Conservation (phyloP, 2,113 vertebrate species). For the Typhlomys cinereus region DNA sequence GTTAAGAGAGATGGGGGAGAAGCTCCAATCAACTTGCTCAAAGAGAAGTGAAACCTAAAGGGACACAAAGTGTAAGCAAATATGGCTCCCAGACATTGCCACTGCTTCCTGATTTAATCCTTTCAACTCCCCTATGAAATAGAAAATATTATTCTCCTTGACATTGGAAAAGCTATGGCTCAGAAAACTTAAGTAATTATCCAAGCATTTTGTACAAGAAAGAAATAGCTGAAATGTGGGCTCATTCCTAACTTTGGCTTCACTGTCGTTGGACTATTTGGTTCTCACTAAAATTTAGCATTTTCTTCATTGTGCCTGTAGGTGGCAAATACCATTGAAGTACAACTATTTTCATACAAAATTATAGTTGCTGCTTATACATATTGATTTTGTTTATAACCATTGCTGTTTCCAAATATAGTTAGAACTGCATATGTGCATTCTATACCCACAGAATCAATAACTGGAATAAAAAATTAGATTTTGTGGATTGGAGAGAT, state of each 20-base stretch:
- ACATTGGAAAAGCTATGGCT: not conserved
- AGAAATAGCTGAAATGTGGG: not conserved
- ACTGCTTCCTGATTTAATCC: not conserved
- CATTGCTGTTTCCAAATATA: not conserved
- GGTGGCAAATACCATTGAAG: not conserved
- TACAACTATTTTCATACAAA: not conserved
- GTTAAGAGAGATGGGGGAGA: not conserved
- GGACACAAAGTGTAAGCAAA: not conserved
- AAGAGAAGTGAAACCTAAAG: not conserved
- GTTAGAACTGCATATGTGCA: not conserved
- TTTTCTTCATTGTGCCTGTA: not conserved
- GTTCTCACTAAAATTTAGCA: not conserved
- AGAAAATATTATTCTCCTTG: not conserved
- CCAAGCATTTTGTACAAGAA: conserved; percentile 5
- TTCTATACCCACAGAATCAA: not conserved
- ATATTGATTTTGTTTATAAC: not conserved
- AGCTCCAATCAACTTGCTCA: not conserved
- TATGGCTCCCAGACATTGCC: not conserved
- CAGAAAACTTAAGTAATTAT: not conserved
- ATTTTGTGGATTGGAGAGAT: no score
- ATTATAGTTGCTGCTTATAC: not conserved
- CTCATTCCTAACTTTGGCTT: not conserved
- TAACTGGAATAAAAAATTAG: not conserved
- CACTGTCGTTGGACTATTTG: not conserved
- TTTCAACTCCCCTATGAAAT: not conserved